Evolutionary conservation across 2,797 vertebrate genomes (phyloP).

Genomic region (Luscinia luscinia): DNA sequence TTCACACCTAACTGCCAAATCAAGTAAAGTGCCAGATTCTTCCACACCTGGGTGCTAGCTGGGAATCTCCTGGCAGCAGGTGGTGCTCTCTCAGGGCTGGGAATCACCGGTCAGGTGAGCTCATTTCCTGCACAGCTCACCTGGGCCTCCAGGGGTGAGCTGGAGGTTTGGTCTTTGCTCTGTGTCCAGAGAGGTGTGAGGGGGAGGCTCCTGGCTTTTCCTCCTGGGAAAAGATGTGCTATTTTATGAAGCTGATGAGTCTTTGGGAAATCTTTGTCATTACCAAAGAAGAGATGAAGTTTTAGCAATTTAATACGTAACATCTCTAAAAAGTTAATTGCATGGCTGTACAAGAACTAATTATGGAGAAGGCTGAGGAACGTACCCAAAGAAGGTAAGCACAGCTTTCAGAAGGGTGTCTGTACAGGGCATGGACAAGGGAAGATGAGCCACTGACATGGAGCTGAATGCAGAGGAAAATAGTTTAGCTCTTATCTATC

Average conservation of each 20-base stretch:
- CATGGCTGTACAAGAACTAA: background rate
- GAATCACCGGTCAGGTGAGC: background rate
- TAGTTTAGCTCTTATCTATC: background rate
- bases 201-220: background rate
- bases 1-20: background rate
- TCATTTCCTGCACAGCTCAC: constrained; percentile 66
- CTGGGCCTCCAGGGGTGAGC: constrained; percentile 23
- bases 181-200: constrained; percentile 51
- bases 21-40: background rate
- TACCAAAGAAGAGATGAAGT: background rate
- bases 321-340: background rate
- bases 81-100: background rate
- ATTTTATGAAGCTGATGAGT: background rate
- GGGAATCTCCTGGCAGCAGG: background rate
- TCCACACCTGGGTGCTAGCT: background rate
- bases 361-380: background rate
- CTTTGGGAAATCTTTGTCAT: background rate
- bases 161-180: constrained; percentile 66
- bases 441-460: background rate
- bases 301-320: background rate
- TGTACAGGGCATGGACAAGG: background rate
- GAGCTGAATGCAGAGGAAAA: background rate
- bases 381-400: constrained; percentile 38
- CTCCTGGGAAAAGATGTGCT: background rate
- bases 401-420: background rate